These are phyloP conservation scores for Hirundo rustica DNA, from an alignment of 2,797 vertebrate genomes.

Conservation along the genomic window DNA sequence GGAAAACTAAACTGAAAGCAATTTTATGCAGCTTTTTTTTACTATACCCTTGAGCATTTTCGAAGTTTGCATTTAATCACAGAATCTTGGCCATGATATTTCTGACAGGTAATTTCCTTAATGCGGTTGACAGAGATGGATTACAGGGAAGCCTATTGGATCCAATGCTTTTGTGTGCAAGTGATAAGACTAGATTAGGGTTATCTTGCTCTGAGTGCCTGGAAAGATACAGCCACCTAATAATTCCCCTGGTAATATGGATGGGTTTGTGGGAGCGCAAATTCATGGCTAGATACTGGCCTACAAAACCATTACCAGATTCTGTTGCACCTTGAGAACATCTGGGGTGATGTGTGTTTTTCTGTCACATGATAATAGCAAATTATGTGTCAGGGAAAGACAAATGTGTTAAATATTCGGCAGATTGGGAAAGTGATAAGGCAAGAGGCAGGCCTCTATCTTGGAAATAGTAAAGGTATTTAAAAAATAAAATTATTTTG, in stretches of 20 bases:
- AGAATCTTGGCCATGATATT: conserved; percentile 82
- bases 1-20: conserved; percentile 74
- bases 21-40: conserved; percentile 70
- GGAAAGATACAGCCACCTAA: conserved; percentile 75
- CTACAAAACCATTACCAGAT: conserved; percentile 35
- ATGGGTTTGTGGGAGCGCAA: conserved; percentile 62
- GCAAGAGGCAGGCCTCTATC: background rate
- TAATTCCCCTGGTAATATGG: conserved; percentile 78
- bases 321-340: conserved; percentile 48
- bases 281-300: conserved; percentile 54
- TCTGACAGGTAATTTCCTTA: conserved; percentile 91
- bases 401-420: conserved; percentile 21
- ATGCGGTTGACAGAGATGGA: conserved; percentile 87
- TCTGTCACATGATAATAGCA: background rate
- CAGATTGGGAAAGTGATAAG: background rate
- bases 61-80: conserved; percentile 85
- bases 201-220: conserved; percentile 77
- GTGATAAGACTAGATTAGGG: conserved; percentile 82
- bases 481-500: background rate
- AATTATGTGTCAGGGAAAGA: conserved; percentile 47
- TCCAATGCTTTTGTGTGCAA: conserved; percentile 80
- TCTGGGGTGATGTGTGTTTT: conserved; percentile 7
- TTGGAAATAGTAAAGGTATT: background rate
- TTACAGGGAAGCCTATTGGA: conserved; percentile 79
- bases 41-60: conserved; percentile 79